Base-by-base conservation (phyloP, 2,797 vertebrate genomes). In the Acanthis flammea region DNA sequence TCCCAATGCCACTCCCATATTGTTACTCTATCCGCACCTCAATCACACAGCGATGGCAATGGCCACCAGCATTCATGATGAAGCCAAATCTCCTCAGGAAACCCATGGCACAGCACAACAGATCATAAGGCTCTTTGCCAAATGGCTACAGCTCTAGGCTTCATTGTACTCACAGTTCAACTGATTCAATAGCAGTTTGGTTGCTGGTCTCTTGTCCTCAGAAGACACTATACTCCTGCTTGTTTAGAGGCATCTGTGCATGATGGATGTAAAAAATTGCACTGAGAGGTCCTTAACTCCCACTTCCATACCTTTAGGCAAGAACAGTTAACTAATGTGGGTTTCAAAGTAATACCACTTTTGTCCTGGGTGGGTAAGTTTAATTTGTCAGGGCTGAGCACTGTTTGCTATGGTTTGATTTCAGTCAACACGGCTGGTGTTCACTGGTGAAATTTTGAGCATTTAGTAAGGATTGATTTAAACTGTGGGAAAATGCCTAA, bases 61-160 rank as follows among this genome's bases (percentile, higher is more conserved):
- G 87, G 89, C 91, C 76, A 82, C 58, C 4, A 0, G 91, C 75
- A 75, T 75, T 86, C 68, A 30, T 9, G n/a, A 72, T 87, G 87
- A 91, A 92, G 92, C 94, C 95, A 95, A 93, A 91, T 87, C 92
- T 89, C 84, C 18, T 8, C 94, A 93, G 92, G 86, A 89, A 97
- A 80, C 70, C 75, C 58, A 48, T 91, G 92, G 84, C 89, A 96
- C 37, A 96, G 91, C 57, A 93, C 81, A 88, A 72, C 94, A 95
- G 94, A 92, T 88, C 87, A 91, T 31, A n/a, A 55, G 76, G 85
- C 85, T 83, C 72, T 72, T 71, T 80, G 94, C 95, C 94, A 96
- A 93, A 95, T 95, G 94, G 93, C 88, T 93, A 31, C 86, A 93
- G 89, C 81, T 75, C 77, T 55, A 31, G 83, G 90, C 74, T 95